Evolutionary conservation across 2,797 vertebrate species (phyloP).

Genomic region (Sebastolobus alascanus): DNA sequence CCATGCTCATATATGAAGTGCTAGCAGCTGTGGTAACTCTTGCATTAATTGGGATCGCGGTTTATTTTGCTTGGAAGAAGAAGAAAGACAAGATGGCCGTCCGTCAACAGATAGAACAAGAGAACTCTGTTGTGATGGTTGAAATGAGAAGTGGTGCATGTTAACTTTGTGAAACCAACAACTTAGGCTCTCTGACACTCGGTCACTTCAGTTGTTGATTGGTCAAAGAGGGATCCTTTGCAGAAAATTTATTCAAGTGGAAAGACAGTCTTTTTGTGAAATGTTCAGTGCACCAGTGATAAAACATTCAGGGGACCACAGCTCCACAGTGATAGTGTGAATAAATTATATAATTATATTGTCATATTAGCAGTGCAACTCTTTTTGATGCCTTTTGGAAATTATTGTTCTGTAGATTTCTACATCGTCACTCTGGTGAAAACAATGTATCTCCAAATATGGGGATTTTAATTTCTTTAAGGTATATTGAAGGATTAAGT

Average conservation of each 20-base stretch:
- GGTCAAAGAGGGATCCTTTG: background rate
- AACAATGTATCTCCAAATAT: background rate
- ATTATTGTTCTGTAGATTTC: too few species aligned
- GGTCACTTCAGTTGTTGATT: background rate
- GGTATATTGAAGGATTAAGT: background rate
- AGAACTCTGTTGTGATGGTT: conserved; percentile 16
- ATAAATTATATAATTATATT: background rate
- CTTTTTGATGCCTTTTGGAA: background rate
- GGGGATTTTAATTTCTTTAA: background rate
- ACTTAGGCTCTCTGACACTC: background rate
- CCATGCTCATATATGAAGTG: background rate
- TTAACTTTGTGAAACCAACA: background rate
- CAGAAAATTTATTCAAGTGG: background rate
- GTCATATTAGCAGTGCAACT: background rate
- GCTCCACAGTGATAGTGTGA: background rate
- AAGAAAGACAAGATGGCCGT: background rate
- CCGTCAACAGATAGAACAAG: background rate
- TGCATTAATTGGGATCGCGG: background rate
- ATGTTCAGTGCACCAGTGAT: background rate
- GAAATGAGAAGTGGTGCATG: conserved; percentile 1
- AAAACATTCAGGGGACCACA: background rate
- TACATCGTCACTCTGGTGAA: background rate
- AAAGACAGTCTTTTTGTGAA: background rate
- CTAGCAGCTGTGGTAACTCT: conserved; percentile 5
- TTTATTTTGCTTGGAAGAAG: conserved; percentile 24